Evolutionary conservation across 2,113 vertebrate species (phyloP), one percentile per base, ranked within the genome.

Genomic region (Carassius gibelio): DNA sequence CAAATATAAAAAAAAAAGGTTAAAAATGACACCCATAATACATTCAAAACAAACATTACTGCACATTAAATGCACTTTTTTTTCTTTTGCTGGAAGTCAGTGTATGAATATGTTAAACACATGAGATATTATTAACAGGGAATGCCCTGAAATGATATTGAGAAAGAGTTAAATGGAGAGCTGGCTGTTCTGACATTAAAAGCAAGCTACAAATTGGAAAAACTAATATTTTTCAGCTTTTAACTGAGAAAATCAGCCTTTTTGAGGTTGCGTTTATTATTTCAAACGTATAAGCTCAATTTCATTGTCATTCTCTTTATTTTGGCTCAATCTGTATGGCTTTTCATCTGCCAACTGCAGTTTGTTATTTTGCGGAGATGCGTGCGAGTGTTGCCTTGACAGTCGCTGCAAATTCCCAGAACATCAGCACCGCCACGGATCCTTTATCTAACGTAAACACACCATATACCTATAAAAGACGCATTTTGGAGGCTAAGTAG

Each of bases 371-470:
- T 72, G 75, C 84, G 36, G 48, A 30, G 62, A 34, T 64, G 52
- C 34, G n/a, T 81, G 45, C 1, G 17, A 57, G 36, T 15, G 17
- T 69, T 82, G 76, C 84, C 84, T 30, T 72, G 76, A 72, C 69
- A 80, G 66, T 61, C 68, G 1, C 45, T 74, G 69, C 48, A 61
- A 81, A 68, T 52, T 77, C 55, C 61, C 74, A 61, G 36, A 3
- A 45, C 79, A 81, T 81, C 79, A 81, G 79, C 42, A 81, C 61
- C 79, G 50, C 38, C 78, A 13, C 8, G 30, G 62, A 71, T 62
- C 68, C 11, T 81, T 84, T 66, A 81, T 76, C 71, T 59, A 84
- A 62, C 6, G 8, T 77, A 81, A 85, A 85, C 71, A 82, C 19
- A 34, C 23, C 45, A 59, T 75, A 74, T 11, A 55, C 59, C 61